Evolutionary conservation across 1,140 invertebrate species (phyloP).

Genomic region (Dolichoris vasculosae): DNA sequence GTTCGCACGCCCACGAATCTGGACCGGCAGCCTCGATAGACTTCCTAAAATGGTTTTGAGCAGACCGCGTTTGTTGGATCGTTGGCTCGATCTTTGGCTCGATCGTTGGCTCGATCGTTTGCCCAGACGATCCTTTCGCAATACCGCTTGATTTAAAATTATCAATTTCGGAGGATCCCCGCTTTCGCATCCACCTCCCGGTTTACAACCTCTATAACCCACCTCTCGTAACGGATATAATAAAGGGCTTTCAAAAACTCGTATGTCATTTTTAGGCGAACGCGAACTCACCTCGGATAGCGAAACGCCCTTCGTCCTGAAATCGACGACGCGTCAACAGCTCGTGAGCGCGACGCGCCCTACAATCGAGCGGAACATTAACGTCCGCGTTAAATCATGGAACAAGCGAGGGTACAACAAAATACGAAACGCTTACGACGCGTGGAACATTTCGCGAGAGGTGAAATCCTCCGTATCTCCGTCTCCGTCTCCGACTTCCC

Average conservation of each 20-base stretch:
- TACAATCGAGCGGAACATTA: slow-evolving; percentile 32
- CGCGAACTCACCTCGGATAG: neutral
- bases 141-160: neutral
- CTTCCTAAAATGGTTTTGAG: neutral
- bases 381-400: slow-evolving; percentile 45
- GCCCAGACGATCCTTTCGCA: neutral
- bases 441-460: slow-evolving; percentile 18
- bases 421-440: neutral
- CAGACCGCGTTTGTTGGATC: neutral
- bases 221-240: slow-evolving; percentile 28
- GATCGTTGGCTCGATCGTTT: too few species aligned
- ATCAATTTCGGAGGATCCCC: neutral
- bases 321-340: slow-evolving; percentile 28
- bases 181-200: neutral
- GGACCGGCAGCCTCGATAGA: neutral
- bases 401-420: neutral
- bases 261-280: slow-evolving; percentile 39
- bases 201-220: neutral
- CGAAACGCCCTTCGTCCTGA: slow-evolving; percentile 8
- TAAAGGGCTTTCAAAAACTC: slow-evolving; percentile 45
- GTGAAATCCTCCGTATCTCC: neutral
- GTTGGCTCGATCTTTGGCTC: too few species aligned
- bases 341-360: slow-evolving; percentile 6
- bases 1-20: neutral
- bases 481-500: neutral